Evolutionary conservation across 2,797 vertebrate genomes (phyloP).

Genomic region (Melopsittacus undulatus): DNA sequence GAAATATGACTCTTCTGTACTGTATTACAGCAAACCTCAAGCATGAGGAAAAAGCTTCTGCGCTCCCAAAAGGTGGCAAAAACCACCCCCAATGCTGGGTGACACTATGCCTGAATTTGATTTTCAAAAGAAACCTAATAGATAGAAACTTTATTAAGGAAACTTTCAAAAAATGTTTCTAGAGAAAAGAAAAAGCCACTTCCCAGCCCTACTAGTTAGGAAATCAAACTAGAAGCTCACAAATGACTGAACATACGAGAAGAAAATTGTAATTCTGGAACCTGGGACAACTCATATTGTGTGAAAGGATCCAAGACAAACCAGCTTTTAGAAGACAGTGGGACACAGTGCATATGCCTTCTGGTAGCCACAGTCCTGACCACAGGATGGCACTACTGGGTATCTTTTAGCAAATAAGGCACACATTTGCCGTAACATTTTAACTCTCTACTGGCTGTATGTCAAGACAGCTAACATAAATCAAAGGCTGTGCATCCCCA

Average conservation of each 20-base stretch:
- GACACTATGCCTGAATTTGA: neutral
- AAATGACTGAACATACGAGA: fast-evolving
- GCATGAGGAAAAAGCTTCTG: neutral
- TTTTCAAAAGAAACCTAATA: neutral
- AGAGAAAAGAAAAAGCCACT: neutral
- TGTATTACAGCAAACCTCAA: neutral
- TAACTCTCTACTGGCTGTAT: neutral
- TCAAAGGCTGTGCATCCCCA: neutral
- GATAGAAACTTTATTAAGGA: neutral
- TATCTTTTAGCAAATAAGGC: constrained; percentile 7
- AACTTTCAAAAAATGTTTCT: neutral
- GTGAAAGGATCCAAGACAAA: neutral
- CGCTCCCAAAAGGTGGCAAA: neutral
- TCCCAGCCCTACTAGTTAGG: neutral
- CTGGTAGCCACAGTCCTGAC: neutral
- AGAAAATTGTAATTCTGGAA: fast-evolving
- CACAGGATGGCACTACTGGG: constrained; percentile 79
- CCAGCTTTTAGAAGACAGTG: neutral
- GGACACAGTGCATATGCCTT: fast-evolving
- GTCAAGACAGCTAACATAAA: neutral
- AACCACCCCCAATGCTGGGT: neutral
- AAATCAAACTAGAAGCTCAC: neutral
- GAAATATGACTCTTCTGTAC: neutral
- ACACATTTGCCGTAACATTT: neutral
- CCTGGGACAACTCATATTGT: neutral